A percentile compares a stretch with the other conserved stretches of the same genome.
Evolutionary conservation across 2,113 vertebrate genomes (phyloP).

Genomic region (Aplodontia rufa): DNA sequence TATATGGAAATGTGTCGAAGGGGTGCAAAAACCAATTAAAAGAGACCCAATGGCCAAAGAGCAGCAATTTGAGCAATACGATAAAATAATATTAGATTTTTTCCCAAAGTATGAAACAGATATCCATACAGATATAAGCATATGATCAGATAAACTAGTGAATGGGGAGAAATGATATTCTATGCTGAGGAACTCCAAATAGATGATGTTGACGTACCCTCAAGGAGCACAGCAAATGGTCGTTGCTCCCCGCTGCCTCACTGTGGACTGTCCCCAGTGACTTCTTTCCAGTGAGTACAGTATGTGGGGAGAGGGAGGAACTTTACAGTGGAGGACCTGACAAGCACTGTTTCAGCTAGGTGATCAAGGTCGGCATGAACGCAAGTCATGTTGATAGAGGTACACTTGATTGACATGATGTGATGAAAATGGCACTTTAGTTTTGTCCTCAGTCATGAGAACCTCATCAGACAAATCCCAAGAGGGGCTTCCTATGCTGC

Average conservation of each 20-base stretch:
- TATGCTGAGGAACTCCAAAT: neutral
- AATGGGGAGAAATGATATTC: neutral
- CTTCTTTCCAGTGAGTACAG: neutral
- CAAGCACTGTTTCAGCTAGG: neutral
- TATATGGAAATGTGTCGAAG: neutral
- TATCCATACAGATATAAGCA: neutral
- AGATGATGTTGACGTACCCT: neutral
- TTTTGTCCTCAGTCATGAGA: neutral
- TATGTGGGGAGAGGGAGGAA: neutral
- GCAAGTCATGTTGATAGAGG: neutral
- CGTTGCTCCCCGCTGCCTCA: neutral
- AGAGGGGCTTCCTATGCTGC: neutral
- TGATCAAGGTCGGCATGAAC: neutral
- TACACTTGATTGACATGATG: neutral
- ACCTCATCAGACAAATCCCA: neutral
- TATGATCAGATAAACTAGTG: neutral
- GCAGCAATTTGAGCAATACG: neutral
- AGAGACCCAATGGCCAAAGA: no score
- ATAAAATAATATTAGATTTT: neutral
- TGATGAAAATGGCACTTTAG: neutral
- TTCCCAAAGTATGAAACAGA: neutral
- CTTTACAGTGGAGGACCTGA: neutral
- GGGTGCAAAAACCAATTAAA: neutral
- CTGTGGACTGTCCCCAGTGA: neutral
- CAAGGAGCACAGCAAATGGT: neutral